These are phyloP conservation scores for Drosophila meridiana DNA, from an alignment of 2,888 invertebrate genomes.

Conservation along the genomic window DNA sequence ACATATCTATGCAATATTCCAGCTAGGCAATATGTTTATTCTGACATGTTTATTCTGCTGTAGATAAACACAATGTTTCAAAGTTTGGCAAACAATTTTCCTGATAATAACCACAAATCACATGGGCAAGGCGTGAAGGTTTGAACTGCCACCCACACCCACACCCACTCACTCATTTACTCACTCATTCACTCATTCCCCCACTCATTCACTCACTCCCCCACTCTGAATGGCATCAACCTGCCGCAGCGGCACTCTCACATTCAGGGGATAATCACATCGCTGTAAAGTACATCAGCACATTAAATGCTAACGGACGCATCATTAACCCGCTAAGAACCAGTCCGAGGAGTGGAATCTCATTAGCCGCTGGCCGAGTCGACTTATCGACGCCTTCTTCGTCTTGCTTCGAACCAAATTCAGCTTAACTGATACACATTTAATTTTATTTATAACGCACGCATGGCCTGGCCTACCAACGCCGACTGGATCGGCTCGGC, in stretches of 20 bases:
- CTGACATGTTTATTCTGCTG: constrained; percentile 29
- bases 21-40: neutral
- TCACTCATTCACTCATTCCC: neutral
- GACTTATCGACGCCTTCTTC: constrained; percentile 62
- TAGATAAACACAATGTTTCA: constrained; percentile 25
- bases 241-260: neutral
- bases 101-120: constrained; percentile 57
- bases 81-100: constrained; percentile 38
- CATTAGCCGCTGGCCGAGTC: constrained; percentile 60
- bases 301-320: constrained; percentile 62
- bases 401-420: constrained; percentile 42
- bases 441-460: constrained; percentile 77
- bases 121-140: constrained; percentile 40
- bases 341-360: constrained; percentile 42
- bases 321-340: constrained; percentile 61
- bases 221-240: neutral
- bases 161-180: neutral
- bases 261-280: constrained; percentile 41
- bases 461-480: constrained; percentile 56
- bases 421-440: constrained; percentile 72
- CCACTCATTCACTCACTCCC: neutral
- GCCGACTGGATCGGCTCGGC: neutral
- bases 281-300: constrained; percentile 45
- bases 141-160: neutral
- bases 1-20: constrained; percentile 10